Percentiles rank a stretch among this genome's conserved stretches.
Evolutionary conservation across 2,888 invertebrate genomes (phyloP).

Genomic region (Cataglyphis rosenhaueri): DNA sequence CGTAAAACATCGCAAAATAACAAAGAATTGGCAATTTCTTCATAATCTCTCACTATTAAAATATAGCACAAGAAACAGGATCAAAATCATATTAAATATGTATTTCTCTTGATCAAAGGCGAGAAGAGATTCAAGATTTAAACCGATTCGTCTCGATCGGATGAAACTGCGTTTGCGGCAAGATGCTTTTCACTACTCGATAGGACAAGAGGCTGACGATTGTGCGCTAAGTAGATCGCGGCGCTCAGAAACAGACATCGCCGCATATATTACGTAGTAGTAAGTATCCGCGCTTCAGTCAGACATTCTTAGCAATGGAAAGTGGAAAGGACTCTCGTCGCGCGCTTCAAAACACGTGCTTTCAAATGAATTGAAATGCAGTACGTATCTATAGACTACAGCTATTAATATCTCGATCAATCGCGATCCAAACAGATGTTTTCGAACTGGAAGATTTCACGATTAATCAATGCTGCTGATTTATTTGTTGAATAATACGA

Average conservation of each 20-base stretch:
- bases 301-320: neutral
- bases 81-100: slow-evolving; percentile 13
- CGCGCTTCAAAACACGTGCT: neutral
- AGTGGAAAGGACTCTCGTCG: neutral
- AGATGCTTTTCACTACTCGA: slow-evolving; percentile 15
- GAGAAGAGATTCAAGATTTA: slow-evolving; percentile 14
- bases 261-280: slow-evolving; percentile 31
- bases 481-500: neutral
- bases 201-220: slow-evolving; percentile 15
- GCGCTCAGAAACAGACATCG: neutral
- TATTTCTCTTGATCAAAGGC: neutral
- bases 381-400: neutral
- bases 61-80: neutral
- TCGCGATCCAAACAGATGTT: neutral
- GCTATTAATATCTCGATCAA: neutral
- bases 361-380: neutral
- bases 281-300: slow-evolving; percentile 22
- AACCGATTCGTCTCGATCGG: slow-evolving; percentile 25
- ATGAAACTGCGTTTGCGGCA: slow-evolving; percentile 27
- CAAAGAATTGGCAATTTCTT: neutral
- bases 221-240: slow-evolving; percentile 30
- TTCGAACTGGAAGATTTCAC: neutral
- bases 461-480: neutral
- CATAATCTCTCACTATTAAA: neutral
- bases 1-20: neutral